Percentiles rank a stretch among this genome's conserved stretches.
phyloP scores from a whole-genome alignment of 2,113 vertebrate genomes.

The Strix uralensis region DNA sequence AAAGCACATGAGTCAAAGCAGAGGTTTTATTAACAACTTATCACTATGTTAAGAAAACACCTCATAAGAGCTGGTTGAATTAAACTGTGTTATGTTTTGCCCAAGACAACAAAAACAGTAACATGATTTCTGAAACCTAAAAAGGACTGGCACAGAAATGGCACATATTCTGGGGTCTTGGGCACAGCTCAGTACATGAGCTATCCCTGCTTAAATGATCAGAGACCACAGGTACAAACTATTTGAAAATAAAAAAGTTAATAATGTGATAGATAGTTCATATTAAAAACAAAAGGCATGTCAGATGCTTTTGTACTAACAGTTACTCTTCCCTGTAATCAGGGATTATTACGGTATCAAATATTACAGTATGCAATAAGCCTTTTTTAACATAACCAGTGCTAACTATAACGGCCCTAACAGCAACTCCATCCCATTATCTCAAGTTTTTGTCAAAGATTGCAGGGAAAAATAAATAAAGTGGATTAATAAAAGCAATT shows the following conservation, averaged over 20 bases:
- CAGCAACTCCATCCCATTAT: not conserved
- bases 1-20: not conserved
- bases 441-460: not conserved
- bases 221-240: not conserved
- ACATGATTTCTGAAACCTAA: not conserved
- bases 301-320: not conserved
- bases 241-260: not conserved
- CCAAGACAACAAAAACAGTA: not conserved
- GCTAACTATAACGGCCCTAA: not conserved
- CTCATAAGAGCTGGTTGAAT: not conserved
- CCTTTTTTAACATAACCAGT: not conserved
- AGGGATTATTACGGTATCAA: no score
- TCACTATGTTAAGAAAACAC: not conserved
- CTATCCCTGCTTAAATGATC: no score
- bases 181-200: not conserved
- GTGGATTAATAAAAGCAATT: not conserved
- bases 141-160: not conserved
- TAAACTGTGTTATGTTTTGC: not conserved
- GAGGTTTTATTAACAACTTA: not conserved
- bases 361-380: not conserved
- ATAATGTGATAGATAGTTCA: not conserved
- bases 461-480: not conserved
- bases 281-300: not conserved
- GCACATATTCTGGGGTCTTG: not conserved
- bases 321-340: not conserved